Percentiles rank a stretch among this genome's conserved stretches.
Conservation (phyloP, 2,797 vertebrate genomes). For the Vultur gryphus region DNA sequence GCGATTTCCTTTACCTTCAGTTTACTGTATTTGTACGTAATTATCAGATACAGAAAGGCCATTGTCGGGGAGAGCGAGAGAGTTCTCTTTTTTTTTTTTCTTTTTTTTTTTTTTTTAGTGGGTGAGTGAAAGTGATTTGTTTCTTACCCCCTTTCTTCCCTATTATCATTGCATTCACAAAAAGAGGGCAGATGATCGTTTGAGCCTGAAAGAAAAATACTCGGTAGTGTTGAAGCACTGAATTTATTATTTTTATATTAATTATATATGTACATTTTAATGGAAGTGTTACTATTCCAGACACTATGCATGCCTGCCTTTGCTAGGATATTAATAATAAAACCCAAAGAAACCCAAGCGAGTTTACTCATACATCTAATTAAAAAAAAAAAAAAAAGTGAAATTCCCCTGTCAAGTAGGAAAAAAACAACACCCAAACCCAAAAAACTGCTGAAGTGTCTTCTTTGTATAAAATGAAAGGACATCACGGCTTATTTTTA, state of each 20-base stretch:
- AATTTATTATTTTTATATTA: not conserved
- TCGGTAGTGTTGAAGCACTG: not conserved
- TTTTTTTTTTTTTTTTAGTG: too few species aligned
- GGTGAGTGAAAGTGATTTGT: not conserved
- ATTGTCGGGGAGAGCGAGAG: rapidly evolving
- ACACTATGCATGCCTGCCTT: not conserved
- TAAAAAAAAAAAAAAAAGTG: not conserved
- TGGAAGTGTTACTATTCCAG: not conserved
- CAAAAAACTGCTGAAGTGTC: not conserved
- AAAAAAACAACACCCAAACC: not conserved
- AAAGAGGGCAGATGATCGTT: not conserved
- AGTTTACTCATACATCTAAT: not conserved
- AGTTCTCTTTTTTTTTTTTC: rapidly evolving
- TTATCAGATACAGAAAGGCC: not conserved
- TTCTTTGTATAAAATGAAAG: not conserved
- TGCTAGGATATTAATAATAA: not conserved
- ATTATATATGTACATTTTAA: not conserved
- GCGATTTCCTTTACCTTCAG: not conserved
- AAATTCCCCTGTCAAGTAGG: not conserved
- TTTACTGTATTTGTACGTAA: not conserved
- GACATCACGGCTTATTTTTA: not conserved
- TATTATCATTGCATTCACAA: not conserved
- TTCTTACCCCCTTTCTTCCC: not conserved
- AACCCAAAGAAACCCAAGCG: not conserved
- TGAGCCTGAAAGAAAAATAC: not conserved